phyloP scores from a whole-genome alignment of 2,888 invertebrate species.

The Trachelus tabidus region DNA sequence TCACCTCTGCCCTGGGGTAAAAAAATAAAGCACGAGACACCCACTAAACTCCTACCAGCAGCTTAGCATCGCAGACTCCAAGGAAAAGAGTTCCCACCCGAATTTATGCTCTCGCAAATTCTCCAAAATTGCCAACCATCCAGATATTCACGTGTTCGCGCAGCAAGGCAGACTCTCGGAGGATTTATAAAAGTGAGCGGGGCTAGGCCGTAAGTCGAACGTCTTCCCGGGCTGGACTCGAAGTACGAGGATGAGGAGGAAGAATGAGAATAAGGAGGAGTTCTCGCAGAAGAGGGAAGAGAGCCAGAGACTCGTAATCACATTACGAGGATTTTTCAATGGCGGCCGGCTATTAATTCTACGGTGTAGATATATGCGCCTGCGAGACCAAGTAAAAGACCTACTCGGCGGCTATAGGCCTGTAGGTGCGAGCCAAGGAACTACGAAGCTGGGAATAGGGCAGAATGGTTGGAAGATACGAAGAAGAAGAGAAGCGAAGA shows the following conservation, averaged over 20 bases:
- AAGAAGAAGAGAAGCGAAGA: neutral
- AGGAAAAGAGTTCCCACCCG: constrained; percentile 5
- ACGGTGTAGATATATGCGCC: constrained; percentile 48
- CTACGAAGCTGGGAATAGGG: neutral
- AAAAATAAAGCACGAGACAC: neutral
- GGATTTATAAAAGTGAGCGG: neutral
- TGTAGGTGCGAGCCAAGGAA: neutral
- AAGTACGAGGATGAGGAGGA: constrained; percentile 17
- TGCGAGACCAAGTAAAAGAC: neutral
- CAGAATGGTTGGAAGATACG: neutral
- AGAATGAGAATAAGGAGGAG: constrained; percentile 24
- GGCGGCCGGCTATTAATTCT: constrained; percentile 62
- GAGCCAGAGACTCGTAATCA: constrained; percentile 60
- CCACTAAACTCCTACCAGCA: neutral
- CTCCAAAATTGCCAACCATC: constrained; percentile 39
- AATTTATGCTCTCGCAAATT: constrained; percentile 54
- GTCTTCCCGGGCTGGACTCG: neutral
- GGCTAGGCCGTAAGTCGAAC: neutral
- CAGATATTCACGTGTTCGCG: neutral
- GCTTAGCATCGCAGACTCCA: neutral
- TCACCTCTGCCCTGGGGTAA: neutral
- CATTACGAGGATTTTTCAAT: constrained; percentile 59
- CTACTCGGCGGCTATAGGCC: neutral
- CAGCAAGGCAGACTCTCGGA: neutral
- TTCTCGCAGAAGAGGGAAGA: constrained; percentile 11